Base-by-base conservation (phyloP, 2,888 invertebrate genomes). In the Agriopis leucophaearia region DNA sequence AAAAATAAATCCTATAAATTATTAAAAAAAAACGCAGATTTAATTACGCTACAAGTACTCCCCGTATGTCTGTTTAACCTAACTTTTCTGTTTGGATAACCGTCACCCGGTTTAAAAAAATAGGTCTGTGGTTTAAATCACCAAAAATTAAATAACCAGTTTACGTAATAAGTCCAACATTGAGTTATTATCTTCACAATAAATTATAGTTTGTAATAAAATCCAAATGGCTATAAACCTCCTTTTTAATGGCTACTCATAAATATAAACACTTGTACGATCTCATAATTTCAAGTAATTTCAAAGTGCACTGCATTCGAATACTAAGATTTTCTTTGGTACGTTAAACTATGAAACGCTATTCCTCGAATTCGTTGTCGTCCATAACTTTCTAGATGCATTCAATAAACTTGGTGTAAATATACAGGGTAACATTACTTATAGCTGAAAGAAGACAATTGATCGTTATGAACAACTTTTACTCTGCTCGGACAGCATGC, bases 151-250 rank as follows among this genome's bases (percentile, higher is more conserved):
- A 58, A 54, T 48, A 36, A 45, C 54, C 42, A 13, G 55, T 48
- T 55, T 55, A 60, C 48, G 40, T 9, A 40, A 54, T 38, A 47
- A 10, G 38, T 64, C n/a, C 45, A 40, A 45, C 44, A 40, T 55
- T 48, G n/a, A 54, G 48, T 59, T 59, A 59, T 40, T 54, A 54
- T 45, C 38, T 54, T 47, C 13, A 65, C 40, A 54, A 65, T 27
- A 27, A 27, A 27, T 52, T 16, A 58, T 50, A 40, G 59, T 40
- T 64, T 16, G 48, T 50, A 60, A 66, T 66, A 48, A 60, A 55
- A 66, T 50, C 18, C 10, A 50, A 55, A 50, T 38, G 38, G 52
- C 27, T 52, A 47, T 58, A 58, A 58, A 58, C 52, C n/a, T 10
- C 52, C 38, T 45, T 44, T 52, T 63, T 55, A 55, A 57, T 64